Percentiles rank a stretch among this genome's conserved stretches.
Evolutionary conservation across 2,888 invertebrate genomes (phyloP).

Genomic region (Hyposoter dolosus): DNA sequence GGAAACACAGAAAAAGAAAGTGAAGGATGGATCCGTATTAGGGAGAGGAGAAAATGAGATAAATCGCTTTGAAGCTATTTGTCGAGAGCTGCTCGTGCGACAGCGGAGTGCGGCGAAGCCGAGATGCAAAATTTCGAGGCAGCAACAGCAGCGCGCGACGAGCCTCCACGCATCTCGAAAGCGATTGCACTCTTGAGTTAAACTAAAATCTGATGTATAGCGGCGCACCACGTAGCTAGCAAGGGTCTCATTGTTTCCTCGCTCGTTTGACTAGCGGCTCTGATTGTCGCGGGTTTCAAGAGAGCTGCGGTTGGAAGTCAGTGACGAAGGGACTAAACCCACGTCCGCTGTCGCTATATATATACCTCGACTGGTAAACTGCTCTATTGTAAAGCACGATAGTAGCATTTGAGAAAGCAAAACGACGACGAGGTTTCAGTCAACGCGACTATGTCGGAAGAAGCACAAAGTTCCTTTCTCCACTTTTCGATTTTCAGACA

Average conservation of each 20-base stretch:
- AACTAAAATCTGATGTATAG: constrained; percentile 58
- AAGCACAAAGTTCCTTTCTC: not conserved
- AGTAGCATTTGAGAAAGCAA: constrained; percentile 16
- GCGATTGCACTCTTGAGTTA: constrained; percentile 63
- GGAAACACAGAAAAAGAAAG: not conserved
- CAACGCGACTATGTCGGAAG: no score
- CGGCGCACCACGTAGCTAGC: constrained; percentile 31
- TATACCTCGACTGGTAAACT: constrained; percentile 29
- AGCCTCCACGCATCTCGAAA: constrained; percentile 48
- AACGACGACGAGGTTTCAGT: not conserved
- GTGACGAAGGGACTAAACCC: constrained; percentile 12
- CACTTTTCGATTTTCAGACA: not conserved
- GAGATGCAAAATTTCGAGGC: constrained; percentile 1
- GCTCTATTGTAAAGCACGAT: constrained; percentile 19
- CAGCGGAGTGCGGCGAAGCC: constrained; percentile 12
- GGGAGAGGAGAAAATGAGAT: constrained; percentile 24
- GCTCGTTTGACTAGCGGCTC: constrained; percentile 60
- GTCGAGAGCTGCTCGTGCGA: constrained; percentile 20
- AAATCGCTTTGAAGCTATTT: constrained; percentile 47
- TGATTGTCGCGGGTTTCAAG: constrained; percentile 64
- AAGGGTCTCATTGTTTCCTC: constrained; percentile 59
- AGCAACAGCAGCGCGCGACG: not conserved
- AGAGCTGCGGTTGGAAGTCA: constrained; percentile 33
- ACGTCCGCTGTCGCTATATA: constrained; percentile 11
- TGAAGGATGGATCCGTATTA: not conserved